A percentile compares a stretch with the other conserved stretches of the same genome.
Evolutionary conservation across 2,113 vertebrate species (phyloP).

Genomic region (Tyto alba): DNA sequence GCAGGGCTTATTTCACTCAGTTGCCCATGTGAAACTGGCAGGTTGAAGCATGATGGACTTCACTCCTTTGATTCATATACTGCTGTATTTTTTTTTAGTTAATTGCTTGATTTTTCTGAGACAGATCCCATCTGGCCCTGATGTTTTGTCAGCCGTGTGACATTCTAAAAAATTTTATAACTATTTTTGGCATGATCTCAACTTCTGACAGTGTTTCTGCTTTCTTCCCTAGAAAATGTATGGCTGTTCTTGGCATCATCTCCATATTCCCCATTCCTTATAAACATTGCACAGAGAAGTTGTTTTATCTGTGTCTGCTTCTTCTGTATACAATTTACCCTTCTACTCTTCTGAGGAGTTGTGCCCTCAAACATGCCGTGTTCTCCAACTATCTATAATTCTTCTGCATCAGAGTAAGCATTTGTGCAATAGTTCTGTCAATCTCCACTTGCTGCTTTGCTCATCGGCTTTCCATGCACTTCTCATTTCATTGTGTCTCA

Average conservation of each 20-base stretch:
- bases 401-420: not conserved
- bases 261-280: not conserved
- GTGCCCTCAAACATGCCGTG: not conserved
- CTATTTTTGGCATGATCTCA: conserved; percentile 30
- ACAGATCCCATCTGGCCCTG: conserved; percentile 52
- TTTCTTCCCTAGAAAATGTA: conserved; percentile 21
- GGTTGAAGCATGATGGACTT: not conserved
- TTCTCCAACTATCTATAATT: not conserved
- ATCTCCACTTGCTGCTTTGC: not conserved
- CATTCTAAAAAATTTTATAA: conserved; percentile 46
- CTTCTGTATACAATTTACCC: not conserved
- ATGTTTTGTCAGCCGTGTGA: conserved; percentile 54
- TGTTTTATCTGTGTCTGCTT: not conserved
- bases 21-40: not conserved
- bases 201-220: conserved; percentile 42
- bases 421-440: not conserved
- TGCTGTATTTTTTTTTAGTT: not conserved
- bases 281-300: not conserved
- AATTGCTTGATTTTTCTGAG: conserved; percentile 33
- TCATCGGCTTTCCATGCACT: not conserved
- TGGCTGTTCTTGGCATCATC: conserved; percentile 37
- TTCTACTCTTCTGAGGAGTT: not conserved
- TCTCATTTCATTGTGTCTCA: not conserved
- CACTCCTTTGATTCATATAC: not conserved
- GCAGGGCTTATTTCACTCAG: not conserved